Percentiles rank a stretch among this genome's conserved stretches.
Conservation (phyloP, 2,797 vertebrate genomes). For the Crenuchus spilurus region DNA sequence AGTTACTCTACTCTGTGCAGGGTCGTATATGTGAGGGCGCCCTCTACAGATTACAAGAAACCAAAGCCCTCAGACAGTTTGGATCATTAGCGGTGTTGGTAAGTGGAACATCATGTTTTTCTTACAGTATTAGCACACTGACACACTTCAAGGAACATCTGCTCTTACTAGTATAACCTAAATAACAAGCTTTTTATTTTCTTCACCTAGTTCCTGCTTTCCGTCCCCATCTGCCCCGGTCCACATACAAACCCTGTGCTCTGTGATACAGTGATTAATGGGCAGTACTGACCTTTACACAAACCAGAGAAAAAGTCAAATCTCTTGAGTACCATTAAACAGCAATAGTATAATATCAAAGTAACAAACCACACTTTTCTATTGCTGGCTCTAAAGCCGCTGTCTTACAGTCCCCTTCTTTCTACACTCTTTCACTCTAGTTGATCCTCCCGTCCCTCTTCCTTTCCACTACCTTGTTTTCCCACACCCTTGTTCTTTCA, state of each 20-base stretch:
- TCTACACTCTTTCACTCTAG: neutral
- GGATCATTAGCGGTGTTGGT: slow-evolving; percentile 57
- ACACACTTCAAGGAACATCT: neutral
- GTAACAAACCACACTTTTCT: too few species aligned
- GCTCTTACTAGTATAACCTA: neutral
- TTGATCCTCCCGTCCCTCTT: neutral
- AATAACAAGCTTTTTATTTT: neutral
- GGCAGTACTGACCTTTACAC: too few species aligned
- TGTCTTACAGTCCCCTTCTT: neutral
- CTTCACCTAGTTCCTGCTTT: neutral
- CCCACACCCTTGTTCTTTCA: neutral
- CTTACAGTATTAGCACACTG: neutral
- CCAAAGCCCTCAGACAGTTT: slow-evolving; percentile 56
- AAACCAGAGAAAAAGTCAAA: too few species aligned
- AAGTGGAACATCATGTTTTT: slow-evolving; percentile 13
- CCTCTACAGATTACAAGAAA: slow-evolving; percentile 57
- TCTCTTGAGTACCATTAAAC: too few species aligned
- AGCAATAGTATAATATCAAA: too few species aligned
- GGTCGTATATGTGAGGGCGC: slow-evolving; percentile 55
- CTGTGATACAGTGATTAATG: too few species aligned
- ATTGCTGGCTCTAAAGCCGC: neutral
- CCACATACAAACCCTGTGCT: too few species aligned
- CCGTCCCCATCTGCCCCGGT: neutral
- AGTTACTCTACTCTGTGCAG: slow-evolving; percentile 22
- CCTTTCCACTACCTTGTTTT: neutral